Evolutionary conservation across 2,888 invertebrate species (phyloP).

Genomic region (Parnassius orleans): DNA sequence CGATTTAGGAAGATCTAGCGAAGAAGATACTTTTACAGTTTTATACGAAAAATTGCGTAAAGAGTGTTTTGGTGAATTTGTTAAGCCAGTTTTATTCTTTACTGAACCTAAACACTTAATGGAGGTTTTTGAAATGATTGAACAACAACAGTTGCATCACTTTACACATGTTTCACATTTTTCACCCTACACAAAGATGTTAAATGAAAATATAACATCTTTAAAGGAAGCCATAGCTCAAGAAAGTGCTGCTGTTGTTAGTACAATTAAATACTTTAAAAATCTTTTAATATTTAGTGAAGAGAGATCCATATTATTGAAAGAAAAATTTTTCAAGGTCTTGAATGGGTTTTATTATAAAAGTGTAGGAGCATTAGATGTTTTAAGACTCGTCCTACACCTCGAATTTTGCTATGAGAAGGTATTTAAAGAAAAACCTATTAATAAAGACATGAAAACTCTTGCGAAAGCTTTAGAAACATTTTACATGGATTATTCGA

Average conservation of each 20-base stretch:
- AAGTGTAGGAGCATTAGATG: slow-evolving; percentile 76
- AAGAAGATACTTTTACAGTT: slow-evolving; percentile 62
- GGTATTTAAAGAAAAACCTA: slow-evolving; percentile 79
- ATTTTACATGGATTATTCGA: slow-evolving; percentile 72
- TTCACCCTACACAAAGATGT: slow-evolving; percentile 71
- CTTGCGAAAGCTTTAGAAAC: slow-evolving; percentile 82
- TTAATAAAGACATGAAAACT: slow-evolving; percentile 74
- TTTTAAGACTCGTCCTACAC: slow-evolving; percentile 79
- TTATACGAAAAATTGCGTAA: slow-evolving; percentile 72
- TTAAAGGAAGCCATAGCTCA: slow-evolving; percentile 63
- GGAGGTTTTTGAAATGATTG: slow-evolving; percentile 80
- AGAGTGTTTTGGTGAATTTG: slow-evolving; percentile 57
- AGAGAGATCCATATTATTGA: slow-evolving; percentile 70
- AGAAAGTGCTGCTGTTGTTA: slow-evolving; percentile 47
- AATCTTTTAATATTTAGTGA: slow-evolving; percentile 64
- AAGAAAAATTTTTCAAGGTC: slow-evolving; percentile 77
- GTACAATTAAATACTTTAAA: slow-evolving; percentile 53
- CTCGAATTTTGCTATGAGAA: slow-evolving; percentile 84
- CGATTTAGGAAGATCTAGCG: slow-evolving; percentile 56
- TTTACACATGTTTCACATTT: slow-evolving; percentile 82
- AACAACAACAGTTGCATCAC: slow-evolving; percentile 83
- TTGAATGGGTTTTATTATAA: slow-evolving; percentile 80
- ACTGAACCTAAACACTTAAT: slow-evolving; percentile 76
- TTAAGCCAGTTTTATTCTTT: slow-evolving; percentile 80
- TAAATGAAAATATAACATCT: slow-evolving; percentile 65